phyloP scores from a whole-genome alignment of 2,888 invertebrate genomes.

The Mayetiola destructor region DNA sequence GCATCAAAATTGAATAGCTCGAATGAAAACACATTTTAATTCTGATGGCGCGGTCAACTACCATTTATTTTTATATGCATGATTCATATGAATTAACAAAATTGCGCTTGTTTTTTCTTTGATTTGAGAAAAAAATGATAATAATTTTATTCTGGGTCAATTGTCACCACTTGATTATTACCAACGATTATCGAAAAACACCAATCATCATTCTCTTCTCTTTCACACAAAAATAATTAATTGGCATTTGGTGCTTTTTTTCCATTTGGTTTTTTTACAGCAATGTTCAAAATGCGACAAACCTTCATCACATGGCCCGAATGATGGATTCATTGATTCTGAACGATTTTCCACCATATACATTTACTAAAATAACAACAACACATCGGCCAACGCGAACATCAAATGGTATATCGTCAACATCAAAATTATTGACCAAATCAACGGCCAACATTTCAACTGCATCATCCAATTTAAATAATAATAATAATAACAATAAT shows the following conservation, averaged over 20 bases:
- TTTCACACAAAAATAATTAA: neutral
- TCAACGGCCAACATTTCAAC: neutral
- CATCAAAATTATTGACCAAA: constrained; percentile 17
- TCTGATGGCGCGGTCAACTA: no score
- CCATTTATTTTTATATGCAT: no score
- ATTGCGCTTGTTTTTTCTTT: no score
- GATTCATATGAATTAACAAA: no score
- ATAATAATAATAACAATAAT: constrained; percentile 1
- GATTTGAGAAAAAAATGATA: no score
- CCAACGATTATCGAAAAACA: neutral
- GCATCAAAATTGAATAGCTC: no score
- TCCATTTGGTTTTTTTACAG: neutral
- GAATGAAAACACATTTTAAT: no score
- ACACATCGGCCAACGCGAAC: constrained; percentile 35
- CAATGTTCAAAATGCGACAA: constrained; percentile 19
- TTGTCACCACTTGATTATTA: neutral
- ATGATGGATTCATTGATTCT: constrained; percentile 61
- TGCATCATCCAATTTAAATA: neutral
- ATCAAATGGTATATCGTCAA: constrained; percentile 23
- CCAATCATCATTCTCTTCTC: neutral
- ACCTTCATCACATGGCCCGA: constrained; percentile 52
- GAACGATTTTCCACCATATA: constrained; percentile 50
- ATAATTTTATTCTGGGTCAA: no score
- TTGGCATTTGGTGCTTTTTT: neutral
- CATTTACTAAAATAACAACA: constrained; percentile 47